phyloP scores from a whole-genome alignment of 2,113 vertebrate genomes.

The Garra rufa region DNA sequence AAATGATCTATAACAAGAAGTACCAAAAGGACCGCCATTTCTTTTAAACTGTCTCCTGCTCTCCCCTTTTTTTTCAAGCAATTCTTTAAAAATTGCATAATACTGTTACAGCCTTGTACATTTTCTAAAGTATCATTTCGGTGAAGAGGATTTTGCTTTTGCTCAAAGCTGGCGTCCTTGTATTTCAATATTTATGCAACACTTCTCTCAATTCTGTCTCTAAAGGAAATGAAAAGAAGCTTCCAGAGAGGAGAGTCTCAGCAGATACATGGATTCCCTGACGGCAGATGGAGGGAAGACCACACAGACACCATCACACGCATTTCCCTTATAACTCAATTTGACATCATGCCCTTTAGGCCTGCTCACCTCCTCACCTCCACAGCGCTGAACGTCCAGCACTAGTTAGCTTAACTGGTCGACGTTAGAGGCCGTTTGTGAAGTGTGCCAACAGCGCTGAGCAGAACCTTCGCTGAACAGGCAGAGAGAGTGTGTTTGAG shows the following conservation, averaged over 20 bases:
- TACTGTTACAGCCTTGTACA: background rate
- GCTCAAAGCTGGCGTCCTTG: background rate
- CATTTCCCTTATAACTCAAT: constrained; percentile 37
- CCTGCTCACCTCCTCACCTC: constrained; percentile 7
- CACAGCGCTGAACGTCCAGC: constrained; percentile 42
- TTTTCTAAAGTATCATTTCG: constrained; percentile 9
- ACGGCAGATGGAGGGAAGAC: constrained; percentile 21
- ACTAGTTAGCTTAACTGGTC: constrained; percentile 44
- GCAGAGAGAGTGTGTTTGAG: constrained; percentile 40
- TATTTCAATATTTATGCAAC: constrained; percentile 1
- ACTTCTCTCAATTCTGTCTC: background rate
- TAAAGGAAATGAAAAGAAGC: background rate
- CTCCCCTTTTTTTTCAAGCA: constrained; percentile 2
- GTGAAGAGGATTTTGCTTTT: background rate
- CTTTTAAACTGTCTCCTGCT: background rate
- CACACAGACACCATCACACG: constrained; percentile 22
- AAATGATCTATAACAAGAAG: background rate
- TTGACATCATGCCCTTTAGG: constrained; percentile 47
- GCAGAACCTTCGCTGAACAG: constrained; percentile 7
- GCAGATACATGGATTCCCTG: background rate
- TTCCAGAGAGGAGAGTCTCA: background rate
- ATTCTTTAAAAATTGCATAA: background rate
- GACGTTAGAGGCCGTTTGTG: background rate
- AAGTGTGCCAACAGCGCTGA: background rate
- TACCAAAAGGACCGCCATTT: background rate